Conservation (phyloP, 30 jellyfish, hydroid and myxozoan species). For the Aurelia sp. region DNA sequence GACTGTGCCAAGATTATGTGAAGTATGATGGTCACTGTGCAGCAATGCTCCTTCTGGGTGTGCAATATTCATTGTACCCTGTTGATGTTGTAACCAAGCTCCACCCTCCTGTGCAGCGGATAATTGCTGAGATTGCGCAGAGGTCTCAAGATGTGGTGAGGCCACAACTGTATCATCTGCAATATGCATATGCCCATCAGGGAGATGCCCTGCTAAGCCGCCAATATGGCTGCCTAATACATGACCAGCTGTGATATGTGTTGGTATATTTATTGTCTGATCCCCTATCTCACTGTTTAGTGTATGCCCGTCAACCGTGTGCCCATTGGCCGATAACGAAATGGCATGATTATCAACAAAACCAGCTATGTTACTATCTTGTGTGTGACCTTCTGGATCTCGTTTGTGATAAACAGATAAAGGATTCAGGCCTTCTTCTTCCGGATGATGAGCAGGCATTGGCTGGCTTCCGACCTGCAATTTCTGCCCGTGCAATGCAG, state of each 20-base stretch:
- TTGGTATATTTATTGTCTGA: not conserved
- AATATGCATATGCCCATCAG: not conserved
- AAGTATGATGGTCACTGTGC: not conserved
- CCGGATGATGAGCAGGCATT: constrained; percentile 40
- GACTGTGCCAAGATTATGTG: not conserved
- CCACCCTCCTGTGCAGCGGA: constrained; percentile 35
- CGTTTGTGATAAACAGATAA: constrained; percentile 43
- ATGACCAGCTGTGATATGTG: not conserved
- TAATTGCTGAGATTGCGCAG: constrained; percentile 13
- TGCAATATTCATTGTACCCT: constrained; percentile 18
- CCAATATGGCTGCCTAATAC: not conserved
- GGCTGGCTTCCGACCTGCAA: constrained; percentile 60
- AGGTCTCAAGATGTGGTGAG: constrained; percentile 33
- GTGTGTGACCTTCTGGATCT: not conserved
- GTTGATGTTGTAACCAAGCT: constrained; percentile 36
- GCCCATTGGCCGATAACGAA: not conserved
- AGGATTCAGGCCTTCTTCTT: constrained; percentile 57
- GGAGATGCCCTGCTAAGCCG: not conserved
- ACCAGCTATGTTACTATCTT: not conserved
- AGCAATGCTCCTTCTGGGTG: constrained; percentile 23
- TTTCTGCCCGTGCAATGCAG: constrained; percentile 56
- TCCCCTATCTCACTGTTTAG: constrained; percentile 15
- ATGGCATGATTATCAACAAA: not conserved
- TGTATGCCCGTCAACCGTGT: constrained; percentile 15
- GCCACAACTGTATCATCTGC: constrained; percentile 39